Base-by-base conservation (phyloP, 2,888 invertebrate genomes). In the Calameuta idolon region DNA sequence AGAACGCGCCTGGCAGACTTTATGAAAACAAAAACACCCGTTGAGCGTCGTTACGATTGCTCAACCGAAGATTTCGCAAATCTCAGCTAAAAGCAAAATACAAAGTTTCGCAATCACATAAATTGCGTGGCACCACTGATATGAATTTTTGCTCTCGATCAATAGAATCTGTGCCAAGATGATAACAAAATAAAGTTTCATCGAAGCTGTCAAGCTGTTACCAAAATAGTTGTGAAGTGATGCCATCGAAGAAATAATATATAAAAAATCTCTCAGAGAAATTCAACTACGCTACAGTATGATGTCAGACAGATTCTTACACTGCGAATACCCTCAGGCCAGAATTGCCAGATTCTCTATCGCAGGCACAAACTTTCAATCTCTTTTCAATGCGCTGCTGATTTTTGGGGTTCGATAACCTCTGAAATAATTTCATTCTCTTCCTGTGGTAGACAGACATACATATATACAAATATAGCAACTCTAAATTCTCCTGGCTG, bases 401-500 rank as follows among this genome's bases (percentile, higher is more conserved):
- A 81, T 73, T 78, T 81, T 80, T 37, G 69, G 34, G 78, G 75
- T 76, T 79, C 76, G 55, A 75, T n/a, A 75, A 78, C 77, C 77
- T 23, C 55, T 55, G 55, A 9, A 23, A 55, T 15, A 9, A 23
- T 23, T 55, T 55, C 55, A 55, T 55, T 55, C 55, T 55, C 55
- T 55, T 55, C 23, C 55, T 55, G 55, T 23, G 9, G 55, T 55
- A 55, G 9, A 55, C 2, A 55, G 9, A 23, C 9, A 23, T 9
- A 55, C 55, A 23, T 55, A 55, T 23, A 55, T 9, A 55, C 55
- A 55, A 55, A 55, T 55, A 55, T 55, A 55, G 23, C 23, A 23
- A 55, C 9, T 23, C 55, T 55, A 9, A 4, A 55, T 15, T 55
- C 55, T 55, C 55, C 55, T 55, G 55, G 9, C 23, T 55, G 55